Conservation (phyloP, 2,888 invertebrate genomes). For the Mactromeris polynyma region DNA sequence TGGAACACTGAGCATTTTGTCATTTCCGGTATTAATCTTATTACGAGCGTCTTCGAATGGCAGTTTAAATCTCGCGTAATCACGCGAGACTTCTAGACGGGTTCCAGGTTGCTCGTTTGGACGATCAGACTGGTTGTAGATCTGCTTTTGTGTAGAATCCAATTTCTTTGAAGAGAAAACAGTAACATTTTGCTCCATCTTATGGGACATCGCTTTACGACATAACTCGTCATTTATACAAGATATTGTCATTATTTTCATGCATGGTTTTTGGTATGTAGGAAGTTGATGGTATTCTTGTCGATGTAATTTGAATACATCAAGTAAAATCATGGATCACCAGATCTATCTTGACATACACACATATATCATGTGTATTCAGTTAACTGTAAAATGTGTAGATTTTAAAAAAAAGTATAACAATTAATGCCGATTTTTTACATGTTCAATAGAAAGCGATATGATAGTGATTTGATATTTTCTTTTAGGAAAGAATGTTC, state of each 20-base stretch:
- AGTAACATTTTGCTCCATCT: conserved; percentile 34
- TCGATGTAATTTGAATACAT: background rate
- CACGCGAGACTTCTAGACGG: conserved; percentile 69
- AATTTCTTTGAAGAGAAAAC: conserved; percentile 59
- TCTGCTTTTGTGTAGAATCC: conserved; percentile 57
- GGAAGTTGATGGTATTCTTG: background rate
- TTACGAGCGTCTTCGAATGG: conserved; percentile 49
- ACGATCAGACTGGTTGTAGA: conserved; percentile 41
- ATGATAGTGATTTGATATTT: too few species aligned
- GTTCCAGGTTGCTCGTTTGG: conserved; percentile 59
- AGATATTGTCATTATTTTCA: background rate
- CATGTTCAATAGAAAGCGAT: too few species aligned
- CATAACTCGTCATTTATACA: background rate
- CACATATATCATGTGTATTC: background rate
- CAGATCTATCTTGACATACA: background rate
- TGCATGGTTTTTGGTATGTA: background rate
- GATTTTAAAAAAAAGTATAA: too few species aligned
- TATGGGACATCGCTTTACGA: background rate
- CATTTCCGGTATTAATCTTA: conserved; percentile 54
- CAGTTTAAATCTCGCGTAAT: conserved; percentile 65
- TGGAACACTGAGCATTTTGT: conserved; percentile 49
- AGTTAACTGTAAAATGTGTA: too few species aligned
- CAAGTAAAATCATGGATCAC: background rate
- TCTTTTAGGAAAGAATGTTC: too few species aligned
- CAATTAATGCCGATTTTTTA: too few species aligned